Base-by-base conservation (phyloP, 37 sponge, comb jelly and placozoan species). In the Cliona cf. orientalis region DNA sequence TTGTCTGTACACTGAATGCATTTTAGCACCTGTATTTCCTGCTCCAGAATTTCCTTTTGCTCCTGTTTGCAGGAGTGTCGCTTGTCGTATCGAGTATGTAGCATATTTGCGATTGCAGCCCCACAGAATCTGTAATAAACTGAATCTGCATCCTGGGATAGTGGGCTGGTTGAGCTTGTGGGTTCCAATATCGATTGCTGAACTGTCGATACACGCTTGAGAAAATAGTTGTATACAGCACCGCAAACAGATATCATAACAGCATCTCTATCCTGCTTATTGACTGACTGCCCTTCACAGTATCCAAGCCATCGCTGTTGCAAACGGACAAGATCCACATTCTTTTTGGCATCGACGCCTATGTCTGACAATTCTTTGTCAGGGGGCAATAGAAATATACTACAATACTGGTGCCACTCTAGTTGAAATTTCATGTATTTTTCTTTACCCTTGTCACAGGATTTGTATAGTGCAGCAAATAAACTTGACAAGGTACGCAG, bases 111-210 rank as follows among this genome's bases (percentile, higher is more conserved):
- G 3, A 78, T 9, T 17, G 78, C 49, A 26, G 66, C 78, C 12
- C 78, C 78, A 17, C 78, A 42, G 41, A 78, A 78, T 7, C 78
- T 3, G n/a, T 64, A 64, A 42, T 78, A 78, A 37, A 78, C 78
- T 22, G 26, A 42, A 21, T 44, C 49, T 38, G 26, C 5, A 28
- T 78, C 78, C 5, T n/a, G 3, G 19, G 22, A 9, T 67, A 67
- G 9, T 36, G 11, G 7, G 9, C 12, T 36, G 22, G 23, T 67
- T 26, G 28, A 26, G 41, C 41, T 37, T 11, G 9, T 37, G 41
- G 41, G 41, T 67, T 67, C 12, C 69, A 67, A 67, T 42, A 49
- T 12, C 6, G 25, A 61, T 28, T 61, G 63, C 63, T 61, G 63
- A 61, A 61, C 63, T 61, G 22, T 12, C 28, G 55, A 46, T n/a